Evolutionary conservation across 2,113 vertebrate species (phyloP).

Genomic region (Vidua chalybeata): DNA sequence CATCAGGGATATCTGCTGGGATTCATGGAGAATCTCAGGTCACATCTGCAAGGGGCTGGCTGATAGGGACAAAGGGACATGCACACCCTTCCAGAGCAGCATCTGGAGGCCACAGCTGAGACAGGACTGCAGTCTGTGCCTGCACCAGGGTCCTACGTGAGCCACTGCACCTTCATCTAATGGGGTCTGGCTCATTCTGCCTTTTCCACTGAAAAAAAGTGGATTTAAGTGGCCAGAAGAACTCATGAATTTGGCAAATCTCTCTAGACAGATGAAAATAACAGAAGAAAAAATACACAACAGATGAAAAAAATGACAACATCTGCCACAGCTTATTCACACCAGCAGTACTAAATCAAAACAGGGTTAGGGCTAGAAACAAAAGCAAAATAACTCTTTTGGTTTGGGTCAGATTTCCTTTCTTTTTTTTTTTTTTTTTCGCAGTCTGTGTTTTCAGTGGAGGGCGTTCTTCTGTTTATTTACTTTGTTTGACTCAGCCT

Average conservation of each 20-base stretch:
- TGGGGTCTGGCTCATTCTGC: rapidly evolving
- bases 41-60: not conserved
- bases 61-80: not conserved
- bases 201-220: not conserved
- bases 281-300: not conserved
- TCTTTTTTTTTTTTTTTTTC: not conserved
- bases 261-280: not conserved
- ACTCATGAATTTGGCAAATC: not conserved
- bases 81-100: not conserved
- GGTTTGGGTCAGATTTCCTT: not conserved
- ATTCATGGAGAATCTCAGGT: not conserved
- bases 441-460: not conserved
- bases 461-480: slow-evolving; percentile 6
- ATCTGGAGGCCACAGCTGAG: not conserved
- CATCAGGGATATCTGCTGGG: not conserved
- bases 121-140: rapidly evolving
- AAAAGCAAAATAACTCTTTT: slow-evolving; percentile 18
- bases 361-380: slow-evolving; percentile 13
- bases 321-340: slow-evolving; percentile 32
- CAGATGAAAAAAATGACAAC: not conserved
- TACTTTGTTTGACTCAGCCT: not conserved
- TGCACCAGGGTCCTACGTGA: not conserved
- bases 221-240: not conserved
- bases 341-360: slow-evolving; percentile 28
- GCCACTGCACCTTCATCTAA: not conserved